A percentile compares a stretch with the other conserved stretches of the same genome.
phyloP scores from a whole-genome alignment of 2,888 invertebrate genomes.

The Torymus auratus region DNA sequence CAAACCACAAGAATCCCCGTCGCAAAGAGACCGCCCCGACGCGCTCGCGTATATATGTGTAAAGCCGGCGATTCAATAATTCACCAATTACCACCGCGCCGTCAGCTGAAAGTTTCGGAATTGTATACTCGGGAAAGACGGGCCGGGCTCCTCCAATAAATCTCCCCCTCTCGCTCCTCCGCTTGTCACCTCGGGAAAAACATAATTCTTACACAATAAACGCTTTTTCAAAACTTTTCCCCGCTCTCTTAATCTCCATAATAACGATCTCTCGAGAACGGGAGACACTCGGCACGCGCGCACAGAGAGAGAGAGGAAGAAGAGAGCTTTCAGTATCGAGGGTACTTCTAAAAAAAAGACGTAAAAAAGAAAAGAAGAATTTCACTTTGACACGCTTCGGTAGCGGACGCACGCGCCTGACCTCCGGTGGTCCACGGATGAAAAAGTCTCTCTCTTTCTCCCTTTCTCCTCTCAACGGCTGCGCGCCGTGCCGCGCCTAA shows the following conservation, averaged over 20 bases:
- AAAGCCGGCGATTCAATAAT: conserved; percentile 44
- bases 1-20: conserved; percentile 4
- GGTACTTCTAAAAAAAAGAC: conserved; percentile 9
- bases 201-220: conserved; percentile 56
- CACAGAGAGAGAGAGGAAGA: neutral
- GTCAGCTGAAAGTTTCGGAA: conserved; percentile 46
- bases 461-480: neutral
- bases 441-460: neutral
- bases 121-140: conserved; percentile 32
- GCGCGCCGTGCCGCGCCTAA: neutral
- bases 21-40: conserved; percentile 18
- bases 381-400: conserved; percentile 12
- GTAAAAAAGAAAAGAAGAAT: conserved; percentile 13
- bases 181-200: conserved; percentile 46
- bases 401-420: conserved; percentile 1
- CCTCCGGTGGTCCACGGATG: conserved; percentile 33
- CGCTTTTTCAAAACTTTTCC: conserved; percentile 51
- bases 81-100: conserved; percentile 48
- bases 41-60: neutral
- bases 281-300: conserved; percentile 4
- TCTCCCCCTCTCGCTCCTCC: conserved; percentile 32
- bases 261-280: conserved; percentile 36
- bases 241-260: conserved; percentile 53
- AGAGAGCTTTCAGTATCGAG: neutral
- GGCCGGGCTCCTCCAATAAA: conserved; percentile 41